Evolutionary conservation across 2,797 vertebrate genomes (phyloP), one percentile per base, ranked within the genome.

Genomic region (Labeo calbasu): DNA sequence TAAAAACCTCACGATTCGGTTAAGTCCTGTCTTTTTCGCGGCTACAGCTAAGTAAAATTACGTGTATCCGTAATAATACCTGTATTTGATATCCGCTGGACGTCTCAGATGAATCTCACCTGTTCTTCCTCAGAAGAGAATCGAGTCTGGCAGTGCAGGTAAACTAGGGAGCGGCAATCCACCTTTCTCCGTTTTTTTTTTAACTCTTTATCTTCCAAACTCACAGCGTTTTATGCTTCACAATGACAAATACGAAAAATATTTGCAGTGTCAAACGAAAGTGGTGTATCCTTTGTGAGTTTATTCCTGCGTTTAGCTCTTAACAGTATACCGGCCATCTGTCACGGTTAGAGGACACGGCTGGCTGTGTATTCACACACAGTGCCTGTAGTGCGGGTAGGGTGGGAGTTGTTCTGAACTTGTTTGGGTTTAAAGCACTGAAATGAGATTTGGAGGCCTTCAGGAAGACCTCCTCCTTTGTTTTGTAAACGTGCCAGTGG

Each of bases 381-480:
- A 21, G 65, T 53, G 69, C 46, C 25, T 50, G 28, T 75, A 10
- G 55, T 78, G 86, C 75, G 32, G 77, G 28, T 40, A 19, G n/a
- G 59, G 69, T 51, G 40, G 69, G 79, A 84, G 61, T 51, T 21
- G 5, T 71, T 70, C 43, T 77, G 1, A 11, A 50, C 63, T 85
- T 82, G 73, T 83, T 85, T 81, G 77, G 73, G 79, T 73, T 51
- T 53, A 73, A 82, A 85, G 82, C 46, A 63, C 76, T 77, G 59
- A 61, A 82, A 82, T 55, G 23, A 71, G 61, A 79, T 82, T 81
- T 84, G 48, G 25, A 83, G 55, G 57, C 72, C 77, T 83, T 85
- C 77, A 86, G 87, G 86, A 88, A 79, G 77, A 71, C 78, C 87
- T 81, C 79, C 82, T 72, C 84, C 86, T 91, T 84, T 89, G 82